A percentile compares a stretch with the other conserved stretches of the same genome.
phyloP scores from a whole-genome alignment of 2,113 vertebrate genomes.

The Rhinolophus ferrumequinum region DNA sequence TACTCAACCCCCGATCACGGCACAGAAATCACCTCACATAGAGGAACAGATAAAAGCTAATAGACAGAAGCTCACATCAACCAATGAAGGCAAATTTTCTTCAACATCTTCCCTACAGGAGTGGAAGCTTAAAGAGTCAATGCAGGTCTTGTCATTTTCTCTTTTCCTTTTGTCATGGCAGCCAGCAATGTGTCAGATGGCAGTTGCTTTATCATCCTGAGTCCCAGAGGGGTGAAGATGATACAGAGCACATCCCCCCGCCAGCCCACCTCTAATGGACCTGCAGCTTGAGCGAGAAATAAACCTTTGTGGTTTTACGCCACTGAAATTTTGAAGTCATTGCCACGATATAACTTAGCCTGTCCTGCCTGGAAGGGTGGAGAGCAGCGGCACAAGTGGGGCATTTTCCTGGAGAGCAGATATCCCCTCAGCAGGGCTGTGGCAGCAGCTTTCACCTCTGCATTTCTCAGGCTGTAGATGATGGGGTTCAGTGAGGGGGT shows the following conservation, averaged over 20 bases:
- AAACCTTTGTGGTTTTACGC: neutral
- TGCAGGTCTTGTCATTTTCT: neutral
- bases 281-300: neutral
- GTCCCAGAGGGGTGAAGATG: neutral
- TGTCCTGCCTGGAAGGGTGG: neutral
- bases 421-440: neutral
- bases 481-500: conserved; percentile 74
- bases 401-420: conserved; percentile 25
- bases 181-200: too few relatives aligned
- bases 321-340: neutral
- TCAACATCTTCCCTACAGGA: neutral
- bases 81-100: too few relatives aligned
- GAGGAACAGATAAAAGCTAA: too few relatives aligned
- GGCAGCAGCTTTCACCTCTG: conserved; percentile 67
- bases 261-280: neutral
- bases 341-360: neutral
- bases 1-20: too few relatives aligned
- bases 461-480: conserved; percentile 76
- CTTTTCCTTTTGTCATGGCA: neutral
- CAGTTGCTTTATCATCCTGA: neutral
- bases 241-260: neutral
- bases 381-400: neutral
- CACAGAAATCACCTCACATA: too few relatives aligned
- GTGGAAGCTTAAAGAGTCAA: neutral
- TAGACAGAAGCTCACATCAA: too few relatives aligned